A percentile compares a stretch with the other conserved stretches of the same genome.
Evolutionary conservation across 2,888 invertebrate genomes (phyloP).

Genomic region (Spisula subtruncata): DNA sequence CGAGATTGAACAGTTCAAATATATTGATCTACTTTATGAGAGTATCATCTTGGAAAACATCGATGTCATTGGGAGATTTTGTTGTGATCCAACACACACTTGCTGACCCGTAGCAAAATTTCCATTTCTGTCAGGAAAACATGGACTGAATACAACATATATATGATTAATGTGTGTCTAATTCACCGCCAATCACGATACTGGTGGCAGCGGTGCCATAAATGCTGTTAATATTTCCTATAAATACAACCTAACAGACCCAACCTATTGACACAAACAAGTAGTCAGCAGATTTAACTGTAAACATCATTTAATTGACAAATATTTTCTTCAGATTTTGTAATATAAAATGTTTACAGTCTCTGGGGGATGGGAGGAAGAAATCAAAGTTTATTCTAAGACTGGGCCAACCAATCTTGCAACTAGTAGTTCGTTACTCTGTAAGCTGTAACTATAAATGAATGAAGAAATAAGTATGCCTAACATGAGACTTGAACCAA

Average conservation of each 20-base stretch:
- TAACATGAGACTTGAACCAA: too few relatives aligned
- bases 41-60: conserved; percentile 19
- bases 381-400: too few relatives aligned
- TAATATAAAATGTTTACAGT: too few relatives aligned
- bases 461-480: too few relatives aligned
- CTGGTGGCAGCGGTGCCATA: conserved; percentile 40
- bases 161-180: conserved; percentile 20
- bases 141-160: neutral
- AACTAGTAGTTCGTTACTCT: too few relatives aligned
- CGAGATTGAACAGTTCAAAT: conserved; percentile 39
- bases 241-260: neutral
- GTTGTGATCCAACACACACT: conserved; percentile 31
- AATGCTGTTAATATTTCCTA: conserved; percentile 20
- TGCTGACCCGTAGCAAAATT: neutral
- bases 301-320: neutral
- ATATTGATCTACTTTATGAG: conserved; percentile 33
- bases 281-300: neutral
- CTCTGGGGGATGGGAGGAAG: too few relatives aligned
- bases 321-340: neutral
- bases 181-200: neutral
- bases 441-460: too few relatives aligned
- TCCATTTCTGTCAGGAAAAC: conserved; percentile 9
- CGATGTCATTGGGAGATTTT: conserved; percentile 30
- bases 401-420: too few relatives aligned
- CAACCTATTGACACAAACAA: neutral